Evolutionary conservation across 1,140 invertebrate genomes (phyloP).

Genomic region (Penaeus vannamei): DNA sequence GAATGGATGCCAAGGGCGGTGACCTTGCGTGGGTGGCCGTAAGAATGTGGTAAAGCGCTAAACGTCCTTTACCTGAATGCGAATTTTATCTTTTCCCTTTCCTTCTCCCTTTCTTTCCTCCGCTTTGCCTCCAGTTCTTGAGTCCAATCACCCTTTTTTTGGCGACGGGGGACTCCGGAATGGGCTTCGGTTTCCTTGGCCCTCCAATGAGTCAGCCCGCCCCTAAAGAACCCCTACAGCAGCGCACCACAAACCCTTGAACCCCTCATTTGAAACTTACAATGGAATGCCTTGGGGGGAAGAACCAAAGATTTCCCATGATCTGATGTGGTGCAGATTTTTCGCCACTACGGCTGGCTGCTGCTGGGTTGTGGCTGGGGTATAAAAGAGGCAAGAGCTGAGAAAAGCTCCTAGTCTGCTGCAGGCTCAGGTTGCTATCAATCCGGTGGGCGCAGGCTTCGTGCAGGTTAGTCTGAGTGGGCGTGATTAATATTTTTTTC

Average conservation of each 20-base stretch:
- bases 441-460: slow-evolving; percentile 22
- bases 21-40: slow-evolving; percentile 37
- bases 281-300: slow-evolving; percentile 7
- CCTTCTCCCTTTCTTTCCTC: too few species aligned
- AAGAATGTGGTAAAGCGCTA: neutral
- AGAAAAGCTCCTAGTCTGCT: slow-evolving; percentile 42
- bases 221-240: neutral
- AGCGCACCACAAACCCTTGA: neutral
- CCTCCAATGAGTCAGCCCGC: too few species aligned
- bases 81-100: too few species aligned
- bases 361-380: slow-evolving; percentile 37
- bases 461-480: slow-evolving; percentile 33
- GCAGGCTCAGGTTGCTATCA: slow-evolving; percentile 35
- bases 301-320: slow-evolving; percentile 27
- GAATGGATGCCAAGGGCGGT: slow-evolving; percentile 1
- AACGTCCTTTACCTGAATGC: too few species aligned
- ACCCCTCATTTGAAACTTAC: neutral
- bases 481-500: neutral
- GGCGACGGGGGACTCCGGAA: too few species aligned
- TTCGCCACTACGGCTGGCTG: slow-evolving; percentile 29
- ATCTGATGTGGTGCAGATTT: slow-evolving; percentile 35
- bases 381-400: slow-evolving; percentile 45
- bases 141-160: too few species aligned
- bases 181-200: too few species aligned
- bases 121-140: too few species aligned